These are phyloP conservation scores for Neotoma lepida DNA, from an alignment of 2,113 vertebrate genomes.

Conservation along the genomic window DNA sequence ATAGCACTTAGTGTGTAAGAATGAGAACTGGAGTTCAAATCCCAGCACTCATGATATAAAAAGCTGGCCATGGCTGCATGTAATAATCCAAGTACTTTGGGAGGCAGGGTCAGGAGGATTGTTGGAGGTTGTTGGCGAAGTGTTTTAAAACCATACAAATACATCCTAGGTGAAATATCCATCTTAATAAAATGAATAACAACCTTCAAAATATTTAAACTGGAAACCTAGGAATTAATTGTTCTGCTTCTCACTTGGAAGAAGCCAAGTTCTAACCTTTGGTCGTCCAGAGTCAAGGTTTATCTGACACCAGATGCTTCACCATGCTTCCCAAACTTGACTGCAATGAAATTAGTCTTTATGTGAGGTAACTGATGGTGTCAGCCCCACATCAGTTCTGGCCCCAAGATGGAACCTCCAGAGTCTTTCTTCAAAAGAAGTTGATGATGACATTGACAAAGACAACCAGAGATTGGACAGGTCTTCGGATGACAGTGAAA, in stretches of 20 bases:
- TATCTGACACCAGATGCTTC: not conserved
- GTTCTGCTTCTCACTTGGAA: not conserved
- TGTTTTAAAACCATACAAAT: not conserved
- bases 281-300: not conserved
- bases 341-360: not conserved
- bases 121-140: not conserved
- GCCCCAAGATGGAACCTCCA: not conserved
- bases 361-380: not conserved
- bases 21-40: not conserved
- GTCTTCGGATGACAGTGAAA: not conserved
- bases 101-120: not conserved
- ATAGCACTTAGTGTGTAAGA: not conserved
- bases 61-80: not conserved
- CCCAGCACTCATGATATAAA: not conserved
- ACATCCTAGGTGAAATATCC: not conserved
- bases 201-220: conserved; percentile 8
- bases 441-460: not conserved
- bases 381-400: not conserved
- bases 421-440: not conserved
- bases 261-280: not conserved
- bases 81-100: not conserved
- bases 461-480: not conserved
- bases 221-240: conserved; percentile 23
- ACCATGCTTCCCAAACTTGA: not conserved
- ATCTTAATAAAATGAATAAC: conserved; percentile 57